Percentiles rank a stretch among this genome's conserved stretches.
Conservation (phyloP, 2,113 vertebrate genomes). For the Aix galericulata region DNA sequence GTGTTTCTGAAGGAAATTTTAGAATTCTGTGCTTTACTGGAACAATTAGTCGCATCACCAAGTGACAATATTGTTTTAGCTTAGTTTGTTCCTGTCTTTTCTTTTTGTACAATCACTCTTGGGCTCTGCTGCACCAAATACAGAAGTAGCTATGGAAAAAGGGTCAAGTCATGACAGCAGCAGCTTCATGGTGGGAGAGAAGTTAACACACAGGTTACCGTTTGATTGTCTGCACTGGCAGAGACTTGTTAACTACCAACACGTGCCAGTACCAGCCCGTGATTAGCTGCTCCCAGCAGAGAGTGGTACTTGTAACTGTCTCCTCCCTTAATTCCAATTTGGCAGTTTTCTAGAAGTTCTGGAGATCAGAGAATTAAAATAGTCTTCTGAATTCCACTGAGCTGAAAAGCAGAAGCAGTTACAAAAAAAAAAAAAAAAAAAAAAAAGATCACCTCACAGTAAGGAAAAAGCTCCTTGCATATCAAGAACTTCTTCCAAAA, state of each 20-base stretch:
- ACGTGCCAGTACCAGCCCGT: not conserved
- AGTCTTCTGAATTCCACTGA: no score
- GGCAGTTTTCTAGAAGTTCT: no score
- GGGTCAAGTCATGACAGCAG: not conserved
- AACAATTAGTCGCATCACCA: not conserved
- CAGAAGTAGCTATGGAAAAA: not conserved
- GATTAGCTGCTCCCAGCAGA: not conserved
- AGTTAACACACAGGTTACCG: not conserved
- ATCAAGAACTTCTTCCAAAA: not conserved
- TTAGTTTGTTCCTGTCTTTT: not conserved
- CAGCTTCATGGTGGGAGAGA: not conserved
- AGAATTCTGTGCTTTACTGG: not conserved
- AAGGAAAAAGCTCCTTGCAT: not conserved
- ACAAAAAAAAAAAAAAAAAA: no score
- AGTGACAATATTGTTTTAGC: not conserved
- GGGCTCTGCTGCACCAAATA: not conserved
- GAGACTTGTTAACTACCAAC: not conserved
- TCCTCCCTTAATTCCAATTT: no score
- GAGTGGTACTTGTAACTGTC: not conserved
- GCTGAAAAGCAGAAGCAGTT: no score
- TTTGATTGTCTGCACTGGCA: not conserved
- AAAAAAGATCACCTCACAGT: not conserved
- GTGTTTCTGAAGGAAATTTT: not conserved
- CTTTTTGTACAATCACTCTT: not conserved
- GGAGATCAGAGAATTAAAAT: no score